Conservation (phyloP, 2,113 vertebrate species). For the Ginglymostoma cirratum region DNA sequence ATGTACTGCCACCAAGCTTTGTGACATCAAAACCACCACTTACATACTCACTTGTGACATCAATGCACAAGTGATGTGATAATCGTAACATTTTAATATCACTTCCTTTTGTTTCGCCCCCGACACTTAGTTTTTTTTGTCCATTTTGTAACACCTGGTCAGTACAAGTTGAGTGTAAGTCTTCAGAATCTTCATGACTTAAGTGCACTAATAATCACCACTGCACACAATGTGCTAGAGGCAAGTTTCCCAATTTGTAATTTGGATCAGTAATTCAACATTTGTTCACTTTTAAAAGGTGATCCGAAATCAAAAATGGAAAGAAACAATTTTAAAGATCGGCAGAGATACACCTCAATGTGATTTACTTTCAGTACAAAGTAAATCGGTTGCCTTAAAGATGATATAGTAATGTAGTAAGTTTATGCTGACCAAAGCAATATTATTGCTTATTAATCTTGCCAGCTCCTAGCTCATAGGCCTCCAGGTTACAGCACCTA, state of each 20-base stretch:
- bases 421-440: neutral
- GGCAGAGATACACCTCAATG: neutral
- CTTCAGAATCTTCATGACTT: neutral
- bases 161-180: neutral
- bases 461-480: neutral
- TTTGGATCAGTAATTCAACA: neutral
- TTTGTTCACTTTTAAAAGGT: neutral
- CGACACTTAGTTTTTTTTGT: neutral
- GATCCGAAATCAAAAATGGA: neutral
- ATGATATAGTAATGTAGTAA: too few relatives aligned
- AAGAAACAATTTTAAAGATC: neutral
- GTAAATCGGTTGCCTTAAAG: too few relatives aligned
- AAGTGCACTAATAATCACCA: neutral
- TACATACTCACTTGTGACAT: neutral
- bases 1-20: neutral
- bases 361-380: neutral
- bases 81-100: neutral
- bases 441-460: neutral
- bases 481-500: neutral
- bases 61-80: neutral
- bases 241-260: neutral
- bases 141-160: too few relatives aligned
- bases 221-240: neutral
- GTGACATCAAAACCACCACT: neutral
- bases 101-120: too few relatives aligned